Percentiles rank a stretch among this genome's conserved stretches.
Conservation (phyloP, 2,797 vertebrate genomes). For the Leuciscus waleckii region DNA sequence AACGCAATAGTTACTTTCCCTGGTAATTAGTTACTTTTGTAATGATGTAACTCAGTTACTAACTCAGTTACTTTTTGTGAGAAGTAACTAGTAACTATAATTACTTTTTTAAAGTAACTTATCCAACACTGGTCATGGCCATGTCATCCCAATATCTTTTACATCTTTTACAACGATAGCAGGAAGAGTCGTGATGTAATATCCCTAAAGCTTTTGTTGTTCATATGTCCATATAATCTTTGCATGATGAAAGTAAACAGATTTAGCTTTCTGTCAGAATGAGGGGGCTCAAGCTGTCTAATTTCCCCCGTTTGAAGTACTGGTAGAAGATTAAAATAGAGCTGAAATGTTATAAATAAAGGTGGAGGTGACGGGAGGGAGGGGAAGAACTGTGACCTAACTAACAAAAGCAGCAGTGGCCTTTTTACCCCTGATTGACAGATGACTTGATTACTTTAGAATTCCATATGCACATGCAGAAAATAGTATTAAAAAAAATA, state of each 20-base stretch:
- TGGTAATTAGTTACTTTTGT: too few relatives aligned
- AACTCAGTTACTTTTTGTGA: too few relatives aligned
- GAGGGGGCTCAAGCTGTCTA: background rate
- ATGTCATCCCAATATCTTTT: background rate
- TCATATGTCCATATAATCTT: background rate
- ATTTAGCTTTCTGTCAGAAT: background rate
- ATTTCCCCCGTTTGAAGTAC: background rate
- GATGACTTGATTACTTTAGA: background rate
- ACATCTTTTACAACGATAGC: background rate
- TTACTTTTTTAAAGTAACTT: too few relatives aligned
- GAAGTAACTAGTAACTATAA: too few relatives aligned
- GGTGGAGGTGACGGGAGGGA: too few relatives aligned
- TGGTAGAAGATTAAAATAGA: slow-evolving; percentile 9
- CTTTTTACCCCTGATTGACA: background rate
- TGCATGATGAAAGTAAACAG: background rate
- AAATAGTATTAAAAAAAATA: background rate
- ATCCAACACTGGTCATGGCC: background rate
- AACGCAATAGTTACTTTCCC: too few relatives aligned
- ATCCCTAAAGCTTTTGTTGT: background rate
- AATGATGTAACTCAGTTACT: too few relatives aligned
- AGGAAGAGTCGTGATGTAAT: background rate
- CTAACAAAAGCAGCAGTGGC: background rate
- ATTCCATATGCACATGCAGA: too few relatives aligned
- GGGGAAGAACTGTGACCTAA: background rate
- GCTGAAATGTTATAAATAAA: background rate